Base-by-base conservation (phyloP, 2,888 invertebrate genomes). In the Leuctra nigra region DNA sequence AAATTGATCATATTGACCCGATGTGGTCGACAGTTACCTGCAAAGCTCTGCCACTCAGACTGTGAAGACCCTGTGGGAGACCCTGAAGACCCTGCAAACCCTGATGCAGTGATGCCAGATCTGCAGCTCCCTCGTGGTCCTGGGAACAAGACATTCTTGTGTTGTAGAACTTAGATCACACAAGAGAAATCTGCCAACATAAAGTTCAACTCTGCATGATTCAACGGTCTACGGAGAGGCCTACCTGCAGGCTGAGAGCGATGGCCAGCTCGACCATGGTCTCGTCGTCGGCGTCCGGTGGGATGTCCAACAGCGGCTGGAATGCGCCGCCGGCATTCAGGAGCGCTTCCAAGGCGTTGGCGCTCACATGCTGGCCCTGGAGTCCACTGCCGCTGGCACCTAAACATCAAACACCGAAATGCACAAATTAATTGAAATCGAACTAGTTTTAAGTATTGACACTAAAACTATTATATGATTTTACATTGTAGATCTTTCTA, bases 201-300 rank as follows among this genome's bases (percentile, higher is more conserved):
- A 29, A 29, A 29, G 29, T 29, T 29, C 7, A 29, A 7, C 7
- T 29, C 11, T 29, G 11, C n/a, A n/a, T n/a, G n/a, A n/a, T n/a
- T n/a, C n/a, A n/a, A n/a, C n/a, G n/a, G n/a, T n/a, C n/a, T n/a
- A n/a, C n/a, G n/a, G n/a, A n/a, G n/a, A 11, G 11, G 7, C 29
- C 29, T 22, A 60, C 60, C 53, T 96, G 94, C 24, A 97, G 77
- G 64, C 95, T 96, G 1, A 97, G 76, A 0, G 96, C 96, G 61
- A 97, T 95, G 1, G 96, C 97, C 61, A 97, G 78, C 72, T 96
- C 95, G 59, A 97, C 92, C 85, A 97, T 95, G 0, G 95, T 89
- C 71, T 96, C 96, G 70, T 97, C 96, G 68, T 96, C 95, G 1
- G 93, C 92, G 71, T 94, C 94, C n/a, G 91, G 87, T 13, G 93